A percentile compares a stretch with the other conserved stretches of the same genome.
phyloP scores from a whole-genome alignment of 2,113 vertebrate species.

The Talpa occidentalis region DNA sequence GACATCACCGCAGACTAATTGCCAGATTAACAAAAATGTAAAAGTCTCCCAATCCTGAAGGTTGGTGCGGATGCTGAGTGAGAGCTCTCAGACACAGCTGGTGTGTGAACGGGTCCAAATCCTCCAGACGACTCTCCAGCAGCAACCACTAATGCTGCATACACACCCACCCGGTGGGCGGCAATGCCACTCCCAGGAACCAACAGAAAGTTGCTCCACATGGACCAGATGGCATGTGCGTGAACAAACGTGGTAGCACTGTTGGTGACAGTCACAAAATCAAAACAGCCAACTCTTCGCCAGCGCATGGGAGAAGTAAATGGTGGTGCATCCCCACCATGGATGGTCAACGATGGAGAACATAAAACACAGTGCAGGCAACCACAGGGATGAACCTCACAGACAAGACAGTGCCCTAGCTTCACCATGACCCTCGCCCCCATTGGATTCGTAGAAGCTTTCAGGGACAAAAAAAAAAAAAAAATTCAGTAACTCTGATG shows the following conservation, averaged over 20 bases:
- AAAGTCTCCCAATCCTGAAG: neutral
- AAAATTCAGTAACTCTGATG: neutral
- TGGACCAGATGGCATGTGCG: neutral
- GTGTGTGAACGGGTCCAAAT: neutral
- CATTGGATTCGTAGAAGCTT: neutral
- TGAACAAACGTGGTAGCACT: neutral
- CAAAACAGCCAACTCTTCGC: neutral
- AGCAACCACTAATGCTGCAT: neutral
- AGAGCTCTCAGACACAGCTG: neutral
- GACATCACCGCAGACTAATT: neutral
- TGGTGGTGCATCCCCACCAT: neutral
- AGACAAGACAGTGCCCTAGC: neutral
- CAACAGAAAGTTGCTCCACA: neutral
- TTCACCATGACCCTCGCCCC: too few species aligned
- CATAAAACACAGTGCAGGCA: neutral
- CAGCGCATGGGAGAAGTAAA: neutral
- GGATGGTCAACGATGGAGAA: neutral
- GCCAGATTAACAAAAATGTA: neutral
- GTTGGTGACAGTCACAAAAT: neutral
- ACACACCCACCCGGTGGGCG: neutral
- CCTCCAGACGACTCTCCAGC: neutral
- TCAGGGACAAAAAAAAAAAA: neutral
- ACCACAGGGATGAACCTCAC: fast-evolving
- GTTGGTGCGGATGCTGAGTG: neutral
- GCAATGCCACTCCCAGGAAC: neutral